Base-by-base conservation (phyloP, 2,888 invertebrate genomes). In the Chrysolina haemoptera region DNA sequence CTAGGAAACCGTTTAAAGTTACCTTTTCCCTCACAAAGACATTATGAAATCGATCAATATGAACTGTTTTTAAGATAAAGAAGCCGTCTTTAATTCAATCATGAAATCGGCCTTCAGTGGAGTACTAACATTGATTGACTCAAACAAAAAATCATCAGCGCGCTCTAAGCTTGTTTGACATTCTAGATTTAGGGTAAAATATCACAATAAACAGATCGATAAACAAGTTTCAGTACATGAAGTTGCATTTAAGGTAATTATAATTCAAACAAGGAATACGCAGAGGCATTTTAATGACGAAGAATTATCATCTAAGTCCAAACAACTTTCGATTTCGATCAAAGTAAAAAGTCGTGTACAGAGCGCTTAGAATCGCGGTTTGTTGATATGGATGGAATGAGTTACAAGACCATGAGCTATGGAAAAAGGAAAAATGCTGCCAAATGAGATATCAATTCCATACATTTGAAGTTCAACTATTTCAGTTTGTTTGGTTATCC, bases 191-290 rank as follows among this genome's bases (percentile, higher is more conserved):
- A 53, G 53, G 18, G 1, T 59, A 27, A 59, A 59, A 11, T 59
- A 59, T 59, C 59, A 59, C 59, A 59, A 35, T 59, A 9, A 14
- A 35, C 59, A 59, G 35, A 22, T 55, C 59, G 35, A 27, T 59
- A 59, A 35, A 59, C 27, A 59, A 59, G 59, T 35, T 59, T 6
- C 59, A 59, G 53, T 53, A 53, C 53, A 53, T 53, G 53, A 12
- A 53, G 53, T 53, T 27, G 59, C 59, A 59, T 59, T 35, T 35
- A 35, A 59, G 35, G 59, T 16, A 59, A 59, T 59, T 35, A 59
- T n/a, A 35, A 35, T n/a, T 59, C n/a, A 59, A 59, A 59, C 59
- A 27, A 59, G 59, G 59, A 35, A 35, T 59, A 59, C 35, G 35
- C 59, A 59, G 10, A 59, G n/a, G 27, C n/a, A 59, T 27, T 59